phyloP scores from a whole-genome alignment of 2,888 invertebrate genomes.

The Dolomedes plantarius region DNA sequence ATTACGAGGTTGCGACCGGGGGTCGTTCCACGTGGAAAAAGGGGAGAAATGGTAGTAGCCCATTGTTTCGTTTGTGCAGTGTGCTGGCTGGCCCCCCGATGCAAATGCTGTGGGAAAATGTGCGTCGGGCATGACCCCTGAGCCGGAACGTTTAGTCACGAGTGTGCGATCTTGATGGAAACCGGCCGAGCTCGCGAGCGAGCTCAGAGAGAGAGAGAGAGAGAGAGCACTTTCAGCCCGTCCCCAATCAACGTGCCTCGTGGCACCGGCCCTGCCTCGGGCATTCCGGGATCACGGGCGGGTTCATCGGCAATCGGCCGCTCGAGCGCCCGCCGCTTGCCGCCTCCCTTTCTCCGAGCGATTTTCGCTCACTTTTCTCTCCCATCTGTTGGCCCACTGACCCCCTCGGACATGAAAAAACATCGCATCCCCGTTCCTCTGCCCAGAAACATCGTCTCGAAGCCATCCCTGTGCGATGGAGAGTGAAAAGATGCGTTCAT shows the following conservation, averaged over 20 bases:
- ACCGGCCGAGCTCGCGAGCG: slow-evolving; percentile 16
- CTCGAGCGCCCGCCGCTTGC: background rate
- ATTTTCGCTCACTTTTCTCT: slow-evolving; percentile 9
- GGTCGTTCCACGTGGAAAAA: background rate
- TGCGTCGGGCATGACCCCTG: slow-evolving; percentile 52
- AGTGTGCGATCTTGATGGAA: slow-evolving; percentile 45
- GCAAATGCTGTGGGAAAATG: slow-evolving; percentile 54
- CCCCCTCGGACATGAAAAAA: slow-evolving; percentile 11
- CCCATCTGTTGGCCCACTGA: slow-evolving; percentile 59
- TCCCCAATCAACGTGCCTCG: slow-evolving; percentile 57
- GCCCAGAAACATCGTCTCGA: background rate
- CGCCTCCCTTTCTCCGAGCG: background rate
- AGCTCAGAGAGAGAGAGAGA: too few relatives aligned
- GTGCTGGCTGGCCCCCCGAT: slow-evolving; percentile 28
- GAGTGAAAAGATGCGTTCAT: too few relatives aligned
- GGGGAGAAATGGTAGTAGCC: slow-evolving; percentile 1
- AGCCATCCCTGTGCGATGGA: too few relatives aligned
- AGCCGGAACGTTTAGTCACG: slow-evolving; percentile 69
- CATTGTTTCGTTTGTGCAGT: slow-evolving; percentile 17
- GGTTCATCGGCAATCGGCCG: slow-evolving; percentile 60
- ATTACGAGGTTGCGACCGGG: slow-evolving; percentile 31
- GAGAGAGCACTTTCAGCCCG: slow-evolving; percentile 9
- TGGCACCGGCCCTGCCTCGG: slow-evolving; percentile 54
- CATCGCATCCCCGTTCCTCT: background rate
- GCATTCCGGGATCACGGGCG: slow-evolving; percentile 68